Evolutionary conservation across 2,797 vertebrate genomes (phyloP).

Genomic region (Pseudomugil tenellus): DNA sequence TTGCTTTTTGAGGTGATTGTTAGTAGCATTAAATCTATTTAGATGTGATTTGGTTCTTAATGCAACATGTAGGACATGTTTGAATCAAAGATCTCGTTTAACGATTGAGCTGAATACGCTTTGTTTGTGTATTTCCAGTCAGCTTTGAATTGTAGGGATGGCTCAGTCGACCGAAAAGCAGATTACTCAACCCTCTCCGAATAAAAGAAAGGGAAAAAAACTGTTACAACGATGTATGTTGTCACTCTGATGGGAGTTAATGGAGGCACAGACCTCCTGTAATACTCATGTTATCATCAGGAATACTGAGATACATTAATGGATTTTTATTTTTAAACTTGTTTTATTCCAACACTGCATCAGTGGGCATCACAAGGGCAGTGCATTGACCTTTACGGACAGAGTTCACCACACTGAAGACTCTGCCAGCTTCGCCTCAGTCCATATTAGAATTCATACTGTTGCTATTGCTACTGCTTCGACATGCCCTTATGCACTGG

Average conservation of each 20-base stretch:
- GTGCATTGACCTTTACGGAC: constrained; percentile 64
- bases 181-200: neutral
- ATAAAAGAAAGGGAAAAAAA: neutral
- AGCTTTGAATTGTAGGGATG: neutral
- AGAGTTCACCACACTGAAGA: constrained; percentile 47
- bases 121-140: neutral
- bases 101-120: neutral
- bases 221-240: constrained; percentile 1
- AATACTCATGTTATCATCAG: constrained; percentile 22
- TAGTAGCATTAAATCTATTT: neutral
- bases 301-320: constrained; percentile 61
- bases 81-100: neutral
- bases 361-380: constrained; percentile 55
- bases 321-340: constrained; percentile 61
- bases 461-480: constrained; percentile 31
- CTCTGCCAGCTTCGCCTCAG: constrained; percentile 43
- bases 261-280: constrained; percentile 20
- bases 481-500: constrained; percentile 50
- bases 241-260: constrained; percentile 39
- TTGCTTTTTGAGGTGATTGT: neutral
- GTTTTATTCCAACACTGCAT: constrained; percentile 40
- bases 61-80: neutral
- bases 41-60: neutral
- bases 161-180: neutral
- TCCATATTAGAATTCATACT: constrained; percentile 30